Evolutionary conservation across 2,113 vertebrate species (phyloP).

Genomic region (Ranitomeya imitator): DNA sequence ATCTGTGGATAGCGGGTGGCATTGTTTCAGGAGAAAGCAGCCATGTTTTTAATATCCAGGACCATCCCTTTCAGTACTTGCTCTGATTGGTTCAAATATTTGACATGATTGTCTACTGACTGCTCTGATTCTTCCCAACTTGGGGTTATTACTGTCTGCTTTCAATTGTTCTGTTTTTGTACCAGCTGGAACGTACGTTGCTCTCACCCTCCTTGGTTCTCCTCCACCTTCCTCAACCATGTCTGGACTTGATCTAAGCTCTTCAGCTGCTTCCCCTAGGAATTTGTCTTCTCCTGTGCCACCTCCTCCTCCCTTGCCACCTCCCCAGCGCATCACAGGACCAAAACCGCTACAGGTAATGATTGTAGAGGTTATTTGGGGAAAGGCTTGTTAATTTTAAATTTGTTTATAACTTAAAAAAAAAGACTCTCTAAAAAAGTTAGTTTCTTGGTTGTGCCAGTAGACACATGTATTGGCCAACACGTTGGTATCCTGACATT

Average conservation of each 20-base stretch:
- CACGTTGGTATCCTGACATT: no score
- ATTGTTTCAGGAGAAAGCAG: no score
- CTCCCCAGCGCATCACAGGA: conserved; percentile 83
- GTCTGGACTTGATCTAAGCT: conserved; percentile 61
- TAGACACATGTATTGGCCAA: no score
- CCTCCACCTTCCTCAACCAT: conserved; percentile 65
- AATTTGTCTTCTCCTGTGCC: conserved; percentile 70
- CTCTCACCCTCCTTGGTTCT: conserved; percentile 87
- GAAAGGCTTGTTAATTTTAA: background rate
- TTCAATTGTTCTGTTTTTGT: background rate
- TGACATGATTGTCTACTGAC: background rate
- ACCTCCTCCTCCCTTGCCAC: conserved; percentile 70
- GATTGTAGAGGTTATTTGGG: no score
- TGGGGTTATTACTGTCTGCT: background rate
- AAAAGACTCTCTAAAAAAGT: no score
- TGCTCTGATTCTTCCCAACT: background rate
- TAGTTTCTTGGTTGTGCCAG: no score
- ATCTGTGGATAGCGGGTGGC: no score
- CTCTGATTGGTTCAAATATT: background rate
- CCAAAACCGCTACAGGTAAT: conserved; percentile 86
- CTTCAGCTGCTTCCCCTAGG: conserved; percentile 67
- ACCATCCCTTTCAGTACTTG: no score
- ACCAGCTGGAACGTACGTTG: conserved; percentile 86
- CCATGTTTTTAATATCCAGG: no score
- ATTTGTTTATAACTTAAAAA: no score